These are phyloP conservation scores for Terebella lapidaria DNA, from an alignment of 2,888 invertebrate genomes.

Conservation along the genomic window DNA sequence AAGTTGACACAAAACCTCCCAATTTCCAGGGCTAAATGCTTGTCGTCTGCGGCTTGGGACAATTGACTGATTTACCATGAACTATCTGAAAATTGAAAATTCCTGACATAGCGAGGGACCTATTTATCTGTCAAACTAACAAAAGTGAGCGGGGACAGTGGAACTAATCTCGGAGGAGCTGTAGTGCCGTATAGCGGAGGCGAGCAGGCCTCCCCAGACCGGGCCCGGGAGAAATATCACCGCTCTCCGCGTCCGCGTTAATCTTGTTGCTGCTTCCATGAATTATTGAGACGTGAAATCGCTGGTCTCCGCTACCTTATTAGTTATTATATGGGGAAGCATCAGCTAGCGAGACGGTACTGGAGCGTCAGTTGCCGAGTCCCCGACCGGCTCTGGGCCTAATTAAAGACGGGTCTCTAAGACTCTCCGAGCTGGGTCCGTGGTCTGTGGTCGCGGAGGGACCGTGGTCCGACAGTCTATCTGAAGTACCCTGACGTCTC, in stretches of 20 bases:
- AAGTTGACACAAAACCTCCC: not conserved
- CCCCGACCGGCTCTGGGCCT: too few species aligned
- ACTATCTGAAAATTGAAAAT: not conserved
- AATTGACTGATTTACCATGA: not conserved
- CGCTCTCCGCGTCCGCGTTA: not conserved
- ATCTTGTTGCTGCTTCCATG: constrained; percentile 4
- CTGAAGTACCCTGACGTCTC: too few species aligned
- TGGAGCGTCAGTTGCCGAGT: too few species aligned
- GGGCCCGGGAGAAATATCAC: not conserved
- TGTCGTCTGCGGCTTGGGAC: not conserved
- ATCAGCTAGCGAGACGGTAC: not conserved
- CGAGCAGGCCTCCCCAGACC: too few species aligned
- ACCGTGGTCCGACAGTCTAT: too few species aligned
- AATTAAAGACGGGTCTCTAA: too few species aligned
- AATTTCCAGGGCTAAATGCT: not conserved
- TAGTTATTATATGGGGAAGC: constrained; percentile 1
- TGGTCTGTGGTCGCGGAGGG: too few species aligned
- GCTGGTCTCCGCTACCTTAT: not conserved
- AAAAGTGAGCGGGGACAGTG: too few species aligned
- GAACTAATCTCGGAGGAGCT: too few species aligned
- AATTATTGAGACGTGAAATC: constrained; percentile 10
- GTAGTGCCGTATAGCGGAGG: too few species aligned
- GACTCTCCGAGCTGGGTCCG: too few species aligned
- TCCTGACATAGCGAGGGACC: not conserved
- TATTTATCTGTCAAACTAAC: not conserved